These are phyloP conservation scores for Rhinella marina DNA, from an alignment of 2,797 vertebrate species.

Conservation along the genomic window DNA sequence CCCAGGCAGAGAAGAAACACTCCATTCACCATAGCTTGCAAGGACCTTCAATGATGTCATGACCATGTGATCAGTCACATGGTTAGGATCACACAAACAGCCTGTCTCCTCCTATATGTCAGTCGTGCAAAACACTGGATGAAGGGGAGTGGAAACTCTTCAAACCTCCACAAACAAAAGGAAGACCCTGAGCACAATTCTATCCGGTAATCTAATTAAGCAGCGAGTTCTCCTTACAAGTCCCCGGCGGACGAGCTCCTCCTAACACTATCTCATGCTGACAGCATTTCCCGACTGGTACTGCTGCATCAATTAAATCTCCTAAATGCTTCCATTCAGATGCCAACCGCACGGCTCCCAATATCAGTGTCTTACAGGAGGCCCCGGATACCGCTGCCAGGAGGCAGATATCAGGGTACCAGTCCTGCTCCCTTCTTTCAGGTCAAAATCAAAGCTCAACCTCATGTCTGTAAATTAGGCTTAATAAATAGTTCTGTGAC, in stretches of 20 bases:
- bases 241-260: constrained; percentile 73
- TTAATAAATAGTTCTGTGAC: too few relatives aligned
- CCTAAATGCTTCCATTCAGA: not conserved
- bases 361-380: not conserved
- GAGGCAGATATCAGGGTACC: not conserved
- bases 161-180: constrained; percentile 44
- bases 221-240: constrained; percentile 75
- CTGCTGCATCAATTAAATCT: constrained; percentile 22
- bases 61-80: too few relatives aligned
- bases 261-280: constrained; percentile 72
- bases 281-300: constrained; percentile 68
- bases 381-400: not conserved
- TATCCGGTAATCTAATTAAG: constrained; percentile 70
- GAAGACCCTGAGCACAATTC: constrained; percentile 74
- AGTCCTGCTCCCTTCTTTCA: not conserved
- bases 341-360: not conserved
- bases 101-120: not conserved
- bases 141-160: not conserved
- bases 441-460: not conserved
- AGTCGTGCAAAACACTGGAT: not conserved
- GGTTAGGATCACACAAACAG: too few relatives aligned
- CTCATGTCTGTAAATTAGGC: not conserved
- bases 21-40: too few relatives aligned
- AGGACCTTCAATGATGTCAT: too few relatives aligned
- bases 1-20: too few relatives aligned